Evolutionary conservation across 2,888 invertebrate genomes (phyloP), one percentile per base, ranked within the genome.

Genomic region (Mycalesis mineus): DNA sequence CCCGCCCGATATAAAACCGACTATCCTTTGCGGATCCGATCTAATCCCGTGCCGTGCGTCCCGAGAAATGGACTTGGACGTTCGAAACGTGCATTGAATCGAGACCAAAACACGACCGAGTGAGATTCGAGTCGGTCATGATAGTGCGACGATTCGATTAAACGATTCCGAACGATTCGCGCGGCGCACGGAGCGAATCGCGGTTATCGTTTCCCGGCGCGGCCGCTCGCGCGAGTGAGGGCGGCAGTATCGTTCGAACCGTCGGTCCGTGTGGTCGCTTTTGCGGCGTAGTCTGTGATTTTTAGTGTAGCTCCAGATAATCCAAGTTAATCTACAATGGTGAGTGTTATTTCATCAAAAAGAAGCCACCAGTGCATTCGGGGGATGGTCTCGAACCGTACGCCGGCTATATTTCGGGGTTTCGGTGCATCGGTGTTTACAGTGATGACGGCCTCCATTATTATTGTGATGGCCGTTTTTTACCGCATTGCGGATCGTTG

Each of bases 1-100:
- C 92, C 93, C 93, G 91, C 88, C 91, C 84, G 84, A 91, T 92
- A 91, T 91, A 92, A 91, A 92, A 92, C 90, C 90, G 84, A 89
- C 91, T 91, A 90, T 88, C 87, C 88, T 91, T 88, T 91, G 91
- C 91, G 68, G 81, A 87, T 86, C 89, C 87, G 91, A 92, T 91
- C 84, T 92, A 92, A 91, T 91, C 86, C 90, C 82, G 80, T 80
- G 75, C 77, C 70, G 88, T 86, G 82, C 86, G 84, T 83, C 82
- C 82, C 84, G 82, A 86, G 88, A 88, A 83, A 88, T 88, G 88
- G 89, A 87, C 88, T 88, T 82, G 81, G 77, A 81, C 76, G 75
- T 80, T 77, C 75, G 76, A 77, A 74, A 77, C 71, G 74, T 68
- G 75, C 57, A 65, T 59, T 61, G 66, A 67, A 64, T 64, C 74